Conservation (phyloP, 2,113 vertebrate species). For the Campylomormyrus numenius region DNA sequence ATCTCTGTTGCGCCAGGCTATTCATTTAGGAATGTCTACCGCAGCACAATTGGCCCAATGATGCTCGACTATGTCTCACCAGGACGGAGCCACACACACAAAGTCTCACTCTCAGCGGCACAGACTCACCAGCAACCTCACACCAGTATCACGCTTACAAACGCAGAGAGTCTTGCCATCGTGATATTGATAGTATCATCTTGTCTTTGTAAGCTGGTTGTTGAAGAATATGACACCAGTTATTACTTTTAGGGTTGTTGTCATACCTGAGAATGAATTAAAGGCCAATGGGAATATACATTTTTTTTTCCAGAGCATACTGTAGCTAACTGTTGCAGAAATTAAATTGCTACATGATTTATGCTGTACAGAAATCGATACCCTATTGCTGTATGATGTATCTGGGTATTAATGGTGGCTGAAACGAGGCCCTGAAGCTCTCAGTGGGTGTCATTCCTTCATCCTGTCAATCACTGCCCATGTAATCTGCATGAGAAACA, state of each 20-base stretch:
- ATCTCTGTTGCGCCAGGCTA: slow-evolving; percentile 39
- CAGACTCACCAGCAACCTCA: not conserved
- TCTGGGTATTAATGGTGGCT: not conserved
- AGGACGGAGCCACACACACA: not conserved
- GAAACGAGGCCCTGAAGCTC: not conserved
- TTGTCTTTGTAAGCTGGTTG: not conserved
- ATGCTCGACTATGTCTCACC: not conserved
- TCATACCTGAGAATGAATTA: not conserved
- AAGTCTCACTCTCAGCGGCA: slow-evolving; percentile 15
- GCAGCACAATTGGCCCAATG: slow-evolving; percentile 26
- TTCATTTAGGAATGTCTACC: slow-evolving; percentile 38
- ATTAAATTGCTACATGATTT: not conserved
- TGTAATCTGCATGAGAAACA: not conserved
- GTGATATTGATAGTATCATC: not conserved
- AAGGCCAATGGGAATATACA: not conserved
- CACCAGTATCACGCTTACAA: not conserved
- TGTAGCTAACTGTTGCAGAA: not conserved
- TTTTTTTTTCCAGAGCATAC: not conserved
- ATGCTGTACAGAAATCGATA: not conserved
- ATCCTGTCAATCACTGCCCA: not conserved
- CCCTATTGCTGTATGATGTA: not conserved
- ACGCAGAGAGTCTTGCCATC: not conserved
- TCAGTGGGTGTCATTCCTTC: not conserved
- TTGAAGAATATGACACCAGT: slow-evolving; percentile 8
- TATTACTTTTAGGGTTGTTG: not conserved